Evolutionary conservation across 2,113 vertebrate genomes (phyloP).

Genomic region (Columba livia): DNA sequence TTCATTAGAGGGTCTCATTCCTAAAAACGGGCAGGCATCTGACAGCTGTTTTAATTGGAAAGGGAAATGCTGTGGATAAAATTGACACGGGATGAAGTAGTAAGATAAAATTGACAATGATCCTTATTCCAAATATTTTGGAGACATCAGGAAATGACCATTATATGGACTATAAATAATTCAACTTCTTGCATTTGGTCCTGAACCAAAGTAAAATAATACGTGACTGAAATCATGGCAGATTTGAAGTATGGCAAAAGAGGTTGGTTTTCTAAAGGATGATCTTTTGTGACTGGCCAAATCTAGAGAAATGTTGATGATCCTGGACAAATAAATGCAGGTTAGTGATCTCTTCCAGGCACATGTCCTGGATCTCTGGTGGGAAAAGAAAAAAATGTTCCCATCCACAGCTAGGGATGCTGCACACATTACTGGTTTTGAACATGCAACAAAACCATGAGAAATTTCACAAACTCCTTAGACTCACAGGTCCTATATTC

Average conservation of each 20-base stretch:
- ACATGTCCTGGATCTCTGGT: background rate
- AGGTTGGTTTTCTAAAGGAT: conserved; percentile 11
- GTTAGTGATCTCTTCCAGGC: conserved; percentile 22
- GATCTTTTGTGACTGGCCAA: conserved; percentile 29
- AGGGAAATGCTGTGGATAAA: conserved; percentile 63
- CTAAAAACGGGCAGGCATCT: conserved; percentile 60
- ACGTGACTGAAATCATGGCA: background rate
- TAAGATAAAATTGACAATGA: conserved; percentile 37
- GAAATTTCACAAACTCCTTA: background rate
- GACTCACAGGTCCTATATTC: background rate
- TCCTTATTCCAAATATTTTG: conserved; percentile 20
- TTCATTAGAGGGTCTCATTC: conserved; percentile 75
- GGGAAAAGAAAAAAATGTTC: background rate
- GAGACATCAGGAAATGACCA: background rate
- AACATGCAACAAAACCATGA: conserved; percentile 34
- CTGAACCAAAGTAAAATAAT: conserved; percentile 10
- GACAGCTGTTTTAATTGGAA: conserved; percentile 63
- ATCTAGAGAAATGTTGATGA: conserved; percentile 44
- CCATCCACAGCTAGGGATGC: conserved; percentile 5
- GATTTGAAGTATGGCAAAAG: conserved; percentile 9
- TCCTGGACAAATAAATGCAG: conserved; percentile 16
- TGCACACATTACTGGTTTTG: background rate
- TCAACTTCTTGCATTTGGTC: conserved; percentile 5
- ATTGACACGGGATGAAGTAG: conserved; percentile 35
- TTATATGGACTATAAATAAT: background rate